Base-by-base conservation (phyloP, 2,888 invertebrate species). In the Phalera bucephala region DNA sequence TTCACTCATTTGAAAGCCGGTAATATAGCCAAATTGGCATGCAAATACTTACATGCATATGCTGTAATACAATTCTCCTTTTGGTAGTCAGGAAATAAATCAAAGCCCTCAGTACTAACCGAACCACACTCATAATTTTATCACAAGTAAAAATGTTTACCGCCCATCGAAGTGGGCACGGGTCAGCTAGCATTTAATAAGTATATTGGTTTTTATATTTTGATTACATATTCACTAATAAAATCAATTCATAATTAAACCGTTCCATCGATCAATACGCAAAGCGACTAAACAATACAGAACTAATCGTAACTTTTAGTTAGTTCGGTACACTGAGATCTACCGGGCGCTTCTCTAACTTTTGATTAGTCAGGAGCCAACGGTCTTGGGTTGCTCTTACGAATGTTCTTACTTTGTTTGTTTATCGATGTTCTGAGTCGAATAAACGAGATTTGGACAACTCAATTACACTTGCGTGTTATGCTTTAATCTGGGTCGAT, bases 261-360 rank as follows among this genome's bases (percentile, higher is more conserved):
- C 30, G 23, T 33, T 30, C 36, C 43, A 40, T 54, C 45, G 45
- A 61, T 54, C 58, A 46, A 37, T 49, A 57, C 34, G 49, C 48
- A 58, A 57, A 57, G 39, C 58, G 36, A 33, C 41, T 36, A 44
- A 65, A 68, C 72, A 68, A 73, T 70, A 66, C 64, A 64, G 52
- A 71, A 74, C 71, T 77, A 74, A 75, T 73, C 62, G 62, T 42
- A 75, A 76, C 53, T 76, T 74, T 67, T 66, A 71, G 70, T 72
- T 70, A 70, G 71, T 73, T 73, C 35, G 48, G 57, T 41, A 58
- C 64, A 70, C 55, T 58, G 58, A 54, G 52, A 63, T 62, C 59
- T 55, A 65, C 64, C 58, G 64, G n/a, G 53, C 56, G 49, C 54
- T 59, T 45, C 44, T 55, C 39, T 26, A 73, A 75, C 52, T 76